Base-by-base conservation (phyloP, 2,797 vertebrate genomes). In the Micropoecilia bifurca region DNA sequence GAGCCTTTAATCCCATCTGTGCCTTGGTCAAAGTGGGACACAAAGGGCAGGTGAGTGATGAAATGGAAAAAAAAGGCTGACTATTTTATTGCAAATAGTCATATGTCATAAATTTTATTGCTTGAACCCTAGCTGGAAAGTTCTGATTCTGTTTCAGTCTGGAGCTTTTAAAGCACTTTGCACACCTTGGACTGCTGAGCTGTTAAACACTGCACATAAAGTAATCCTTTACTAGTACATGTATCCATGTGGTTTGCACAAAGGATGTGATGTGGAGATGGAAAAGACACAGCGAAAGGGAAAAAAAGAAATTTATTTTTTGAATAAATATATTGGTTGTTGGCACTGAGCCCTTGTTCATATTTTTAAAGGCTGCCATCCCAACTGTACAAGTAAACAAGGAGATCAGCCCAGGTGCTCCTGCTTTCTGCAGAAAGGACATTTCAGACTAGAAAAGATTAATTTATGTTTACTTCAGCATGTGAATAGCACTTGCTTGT, bases 1-100 rank as follows among this genome's bases (percentile, higher is more conserved):
- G 97, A 81, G 97, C 98, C 7, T 99, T 99, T 78, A 97, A 97
- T 90, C 98, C 98, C 0, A 22, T 96, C 10, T 99, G 98, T 77
- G 85, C 92, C 47, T 96, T 97, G 75, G 76, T 99, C 88, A 95
- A 93, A 92, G 97, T 97, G 74, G 97, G 97, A 72, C 94, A 96
- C 77, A 93, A 92, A 4, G 94, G 93, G 73, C 95, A 98, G 97
- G 98, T 99, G 94, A 95, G 96, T 77, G 45, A 48, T 39, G 22
- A 41, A 68, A 25, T 68, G 43, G 46, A 48, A 6, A 63, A 13
- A 30, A 20, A 33, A 48, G 13, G 47, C 36, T 73, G 72, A 50
- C 33, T 48, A 33, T 63, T 33, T 63, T 63, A 63, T 66, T 63
- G 55, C 3, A 43, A 71, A 71, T 72, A 41, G 41, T 36, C 13